phyloP scores from a whole-genome alignment of 2,113 vertebrate genomes.

The Rhombomys opimus region DNA sequence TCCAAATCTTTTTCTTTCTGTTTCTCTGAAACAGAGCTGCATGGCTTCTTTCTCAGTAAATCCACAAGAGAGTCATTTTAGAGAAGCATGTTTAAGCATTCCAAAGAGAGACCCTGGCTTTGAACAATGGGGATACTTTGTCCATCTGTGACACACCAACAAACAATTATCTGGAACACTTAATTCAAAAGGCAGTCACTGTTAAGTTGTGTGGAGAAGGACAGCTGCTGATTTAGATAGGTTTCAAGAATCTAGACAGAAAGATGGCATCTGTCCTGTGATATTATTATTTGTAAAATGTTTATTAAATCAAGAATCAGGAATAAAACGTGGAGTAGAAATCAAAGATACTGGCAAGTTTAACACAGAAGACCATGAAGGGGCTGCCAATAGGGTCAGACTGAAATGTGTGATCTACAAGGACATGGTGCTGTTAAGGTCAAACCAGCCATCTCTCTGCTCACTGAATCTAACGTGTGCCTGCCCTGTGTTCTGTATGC shows the following conservation, averaged over 20 bases:
- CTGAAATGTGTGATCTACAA: not conserved
- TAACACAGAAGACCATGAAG: not conserved
- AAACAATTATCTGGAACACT: slow-evolving; percentile 27
- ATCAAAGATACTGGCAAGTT: not conserved
- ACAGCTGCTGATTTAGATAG: slow-evolving; percentile 27
- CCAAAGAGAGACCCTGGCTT: not conserved
- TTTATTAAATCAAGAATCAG: slow-evolving; percentile 59
- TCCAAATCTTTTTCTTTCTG: slow-evolving; percentile 56
- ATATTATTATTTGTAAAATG: slow-evolving; percentile 41
- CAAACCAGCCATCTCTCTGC: not conserved
- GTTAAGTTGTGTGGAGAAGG: not conserved
- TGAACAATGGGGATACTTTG: not conserved
- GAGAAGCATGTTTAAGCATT: not conserved
- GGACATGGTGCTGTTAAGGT: not conserved
- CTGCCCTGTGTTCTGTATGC: not conserved
- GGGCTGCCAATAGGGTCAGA: not conserved
- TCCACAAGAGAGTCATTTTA: not conserved
- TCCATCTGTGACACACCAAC: not conserved
- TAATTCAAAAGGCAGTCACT: not conserved
- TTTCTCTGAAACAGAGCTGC: slow-evolving; percentile 30
- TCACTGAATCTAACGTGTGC: not conserved
- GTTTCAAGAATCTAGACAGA: slow-evolving; percentile 33
- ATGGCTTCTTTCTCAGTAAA: slow-evolving; percentile 48
- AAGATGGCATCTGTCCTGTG: slow-evolving; percentile 27
- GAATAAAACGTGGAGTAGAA: not conserved